A percentile compares a stretch with the other conserved stretches of the same genome.
Evolutionary conservation across 2,888 invertebrate genomes (phyloP).

Genomic region (Notodonta ziczac): DNA sequence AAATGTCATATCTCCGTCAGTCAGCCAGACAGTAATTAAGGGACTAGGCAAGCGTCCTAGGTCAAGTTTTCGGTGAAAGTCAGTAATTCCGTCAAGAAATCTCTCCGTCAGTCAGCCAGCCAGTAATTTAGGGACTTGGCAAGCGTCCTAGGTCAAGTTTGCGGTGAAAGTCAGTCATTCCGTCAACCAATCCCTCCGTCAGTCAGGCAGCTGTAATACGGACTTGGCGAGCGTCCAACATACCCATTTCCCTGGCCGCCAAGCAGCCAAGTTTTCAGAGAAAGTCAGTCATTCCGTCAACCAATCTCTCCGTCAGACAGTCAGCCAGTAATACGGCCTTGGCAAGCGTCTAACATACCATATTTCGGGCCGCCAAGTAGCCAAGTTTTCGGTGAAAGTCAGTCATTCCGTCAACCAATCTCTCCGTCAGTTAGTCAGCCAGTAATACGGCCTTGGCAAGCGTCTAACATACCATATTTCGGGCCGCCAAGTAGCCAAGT

Average conservation of each 20-base stretch:
- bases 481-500: slow-evolving; percentile 68
- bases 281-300: slow-evolving; percentile 31
- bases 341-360: too few species aligned
- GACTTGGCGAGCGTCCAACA: slow-evolving; percentile 30
- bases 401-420: slow-evolving; percentile 26
- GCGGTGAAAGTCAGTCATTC: slow-evolving; percentile 40
- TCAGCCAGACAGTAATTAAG: too few species aligned
- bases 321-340: not conserved
- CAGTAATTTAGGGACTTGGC: too few species aligned
- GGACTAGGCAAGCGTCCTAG: slow-evolving; percentile 28
- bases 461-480: too few species aligned
- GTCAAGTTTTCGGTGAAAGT: slow-evolving; percentile 60
- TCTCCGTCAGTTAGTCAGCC: too few species aligned
- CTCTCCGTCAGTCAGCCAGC: too few species aligned
- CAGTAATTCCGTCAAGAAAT: slow-evolving; percentile 22
- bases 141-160: slow-evolving; percentile 59
- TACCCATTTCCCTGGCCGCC: too few species aligned
- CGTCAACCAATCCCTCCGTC: slow-evolving; percentile 63
- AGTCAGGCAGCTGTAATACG: too few species aligned
- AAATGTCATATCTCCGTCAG: too few species aligned
- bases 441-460: not conserved
- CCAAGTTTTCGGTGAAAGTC: slow-evolving; percentile 56
- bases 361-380: too few species aligned
- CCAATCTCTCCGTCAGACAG: too few species aligned
- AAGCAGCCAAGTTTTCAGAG: slow-evolving; percentile 66